Evolutionary conservation across 1,140 invertebrate genomes (phyloP).

Genomic region (Euwallacea similis): DNA sequence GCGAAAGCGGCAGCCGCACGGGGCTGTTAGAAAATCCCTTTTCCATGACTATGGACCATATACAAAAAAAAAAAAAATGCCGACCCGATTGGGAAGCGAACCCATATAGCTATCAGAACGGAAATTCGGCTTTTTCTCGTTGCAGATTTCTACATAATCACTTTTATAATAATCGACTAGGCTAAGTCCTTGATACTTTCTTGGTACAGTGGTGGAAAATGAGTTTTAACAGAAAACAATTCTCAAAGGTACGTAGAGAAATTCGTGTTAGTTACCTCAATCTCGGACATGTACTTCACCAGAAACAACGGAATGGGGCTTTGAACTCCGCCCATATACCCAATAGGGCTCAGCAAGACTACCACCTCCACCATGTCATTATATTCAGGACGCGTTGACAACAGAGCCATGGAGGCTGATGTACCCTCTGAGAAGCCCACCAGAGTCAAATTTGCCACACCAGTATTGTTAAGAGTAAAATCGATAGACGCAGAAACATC

Average conservation of each 20-base stretch:
- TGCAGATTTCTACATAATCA: too few relatives aligned
- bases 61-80: too few relatives aligned
- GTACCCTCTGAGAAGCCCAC: conserved; percentile 64
- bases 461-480: conserved; percentile 59
- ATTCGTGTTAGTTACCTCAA: conserved; percentile 10
- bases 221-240: too few relatives aligned
- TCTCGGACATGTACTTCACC: conserved; percentile 1
- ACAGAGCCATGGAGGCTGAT: conserved; percentile 58
- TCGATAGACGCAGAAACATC: conserved; percentile 69
- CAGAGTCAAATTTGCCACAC: conserved; percentile 56
- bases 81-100: too few relatives aligned
- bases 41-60: too few relatives aligned
- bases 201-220: too few relatives aligned
- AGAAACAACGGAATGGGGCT: conserved; percentile 15
- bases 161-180: not conserved
- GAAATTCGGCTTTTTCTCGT: too few relatives aligned
- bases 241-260: not conserved
- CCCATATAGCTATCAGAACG: too few relatives aligned
- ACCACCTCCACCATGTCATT: conserved; percentile 58
- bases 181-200: not conserved
- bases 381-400: conserved; percentile 58
- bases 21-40: too few relatives aligned
- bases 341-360: conserved; percentile 63
- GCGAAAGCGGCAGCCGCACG: too few relatives aligned
- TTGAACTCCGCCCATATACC: conserved; percentile 49